These are phyloP conservation scores for Brienomyrus longianalis DNA, from an alignment of 2,113 vertebrate species.

Conservation along the genomic window DNA sequence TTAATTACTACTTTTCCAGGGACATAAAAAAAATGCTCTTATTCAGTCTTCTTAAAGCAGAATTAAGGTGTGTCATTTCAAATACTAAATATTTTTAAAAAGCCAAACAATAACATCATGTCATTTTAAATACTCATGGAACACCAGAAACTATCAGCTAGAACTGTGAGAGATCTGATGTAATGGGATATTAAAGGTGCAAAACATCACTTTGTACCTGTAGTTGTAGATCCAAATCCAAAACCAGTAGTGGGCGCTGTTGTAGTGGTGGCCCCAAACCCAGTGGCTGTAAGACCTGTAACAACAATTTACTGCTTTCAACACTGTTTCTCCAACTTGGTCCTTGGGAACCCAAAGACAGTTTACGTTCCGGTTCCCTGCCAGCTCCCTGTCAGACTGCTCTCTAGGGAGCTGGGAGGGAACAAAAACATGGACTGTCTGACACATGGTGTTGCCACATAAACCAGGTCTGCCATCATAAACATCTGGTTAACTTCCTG, in stretches of 20 bases:
- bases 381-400: neutral
- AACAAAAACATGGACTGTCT: neutral
- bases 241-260: slow-evolving; percentile 62
- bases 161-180: neutral
- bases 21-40: neutral
- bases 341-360: neutral
- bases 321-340: neutral
- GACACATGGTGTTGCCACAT: neutral
- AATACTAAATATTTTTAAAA: neutral
- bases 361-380: neutral
- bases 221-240: slow-evolving; percentile 59
- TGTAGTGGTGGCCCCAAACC: slow-evolving; percentile 60
- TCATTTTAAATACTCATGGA: neutral
- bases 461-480: neutral
- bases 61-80: neutral
- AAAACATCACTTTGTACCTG: slow-evolving; percentile 45
- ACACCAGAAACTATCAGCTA: neutral
- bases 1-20: neutral
- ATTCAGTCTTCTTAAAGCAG: neutral
- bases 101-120: neutral
- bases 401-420: neutral
- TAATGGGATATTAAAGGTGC: neutral
- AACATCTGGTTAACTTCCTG: neutral
- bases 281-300: slow-evolving; percentile 56
- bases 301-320: slow-evolving; percentile 5